Conservation (phyloP, 2,888 invertebrate genomes). For the Anoncus sp. region DNA sequence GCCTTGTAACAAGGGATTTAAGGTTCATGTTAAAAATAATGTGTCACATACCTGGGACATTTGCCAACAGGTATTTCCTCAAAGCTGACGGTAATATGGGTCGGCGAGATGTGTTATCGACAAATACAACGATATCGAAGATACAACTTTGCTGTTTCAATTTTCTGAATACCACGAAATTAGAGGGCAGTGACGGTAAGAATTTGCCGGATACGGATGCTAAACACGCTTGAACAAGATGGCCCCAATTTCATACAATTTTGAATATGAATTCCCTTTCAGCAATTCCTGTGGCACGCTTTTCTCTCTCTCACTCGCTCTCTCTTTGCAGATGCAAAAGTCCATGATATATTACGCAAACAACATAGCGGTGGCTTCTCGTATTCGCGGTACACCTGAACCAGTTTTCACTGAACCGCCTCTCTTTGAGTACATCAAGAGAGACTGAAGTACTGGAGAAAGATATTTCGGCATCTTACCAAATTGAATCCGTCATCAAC, state of each 20-base stretch:
- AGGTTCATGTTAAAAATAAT: background rate
- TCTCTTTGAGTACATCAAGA: no score
- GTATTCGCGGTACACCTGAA: no score
- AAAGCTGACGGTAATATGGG: no score
- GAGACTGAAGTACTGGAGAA: no score
- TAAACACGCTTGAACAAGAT: background rate
- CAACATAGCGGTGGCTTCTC: no score
- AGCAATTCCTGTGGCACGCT: background rate
- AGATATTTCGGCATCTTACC: no score
- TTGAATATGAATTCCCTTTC: constrained; percentile 16
- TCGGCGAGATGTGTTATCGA: background rate
- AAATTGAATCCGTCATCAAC: no score
- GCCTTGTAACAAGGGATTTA: constrained; percentile 9
- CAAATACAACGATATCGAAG: background rate
- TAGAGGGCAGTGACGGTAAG: background rate
- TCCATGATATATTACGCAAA: no score
- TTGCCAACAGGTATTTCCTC: no score
- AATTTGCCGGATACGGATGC: constrained; percentile 1
- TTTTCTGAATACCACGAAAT: constrained; percentile 6
- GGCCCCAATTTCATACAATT: constrained; percentile 6
- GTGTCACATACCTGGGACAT: no score
- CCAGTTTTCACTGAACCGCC: no score
- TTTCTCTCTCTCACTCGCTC: background rate
- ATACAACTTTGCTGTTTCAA: constrained; percentile 4
- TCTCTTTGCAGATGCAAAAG: background rate